Evolutionary conservation across 2,113 vertebrate species (phyloP), one percentile per base, ranked within the genome.

Genomic region (Tenebrosternarchus preto): DNA sequence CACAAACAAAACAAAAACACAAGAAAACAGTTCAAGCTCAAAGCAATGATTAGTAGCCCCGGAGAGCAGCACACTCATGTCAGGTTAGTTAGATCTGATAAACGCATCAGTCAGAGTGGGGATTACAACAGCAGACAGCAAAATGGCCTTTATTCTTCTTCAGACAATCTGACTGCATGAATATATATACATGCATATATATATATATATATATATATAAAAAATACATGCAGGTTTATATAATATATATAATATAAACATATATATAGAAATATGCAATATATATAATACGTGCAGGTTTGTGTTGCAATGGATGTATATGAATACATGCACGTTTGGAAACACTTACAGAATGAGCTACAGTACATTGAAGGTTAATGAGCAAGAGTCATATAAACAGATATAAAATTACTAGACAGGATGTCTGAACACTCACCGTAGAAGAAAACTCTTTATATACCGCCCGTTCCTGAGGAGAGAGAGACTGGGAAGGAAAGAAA

Each of bases 371-470:
- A 5, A 4, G 19, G 66, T 63, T 56, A 64, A 63, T 71, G 16
- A 50, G 33, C 0, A 11, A 11, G 36, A 68, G n/a, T 39, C 5
- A 67, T 8, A 67, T 8, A 22, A 4, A 2, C 20, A 57, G 36
- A 27, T 16, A 59, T 8, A 20, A 55, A 39, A 31, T 4, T 8
- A 66, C n/a, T 17, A 8, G n/a, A 39, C 46, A 27, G n/a, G n/a
- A n/a, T n/a, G n/a, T 36, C 16, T 16, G 55, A 17, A 59, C 5
- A 90, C 93, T 93, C 85, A 94, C 93, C 0, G 90, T 86, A 72
- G 90, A 73, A 15, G 92, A 89, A 70, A 91, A 93, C 83, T 94
- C 93, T 63, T 93, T 92, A 57, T 94, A 94, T 61, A 90, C 78
- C 0, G 89, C 91, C 56, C 90, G 90, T 5, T 93, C 93, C 86